Conservation (phyloP, 2,113 vertebrate species). For the Archilochus colubris region DNA sequence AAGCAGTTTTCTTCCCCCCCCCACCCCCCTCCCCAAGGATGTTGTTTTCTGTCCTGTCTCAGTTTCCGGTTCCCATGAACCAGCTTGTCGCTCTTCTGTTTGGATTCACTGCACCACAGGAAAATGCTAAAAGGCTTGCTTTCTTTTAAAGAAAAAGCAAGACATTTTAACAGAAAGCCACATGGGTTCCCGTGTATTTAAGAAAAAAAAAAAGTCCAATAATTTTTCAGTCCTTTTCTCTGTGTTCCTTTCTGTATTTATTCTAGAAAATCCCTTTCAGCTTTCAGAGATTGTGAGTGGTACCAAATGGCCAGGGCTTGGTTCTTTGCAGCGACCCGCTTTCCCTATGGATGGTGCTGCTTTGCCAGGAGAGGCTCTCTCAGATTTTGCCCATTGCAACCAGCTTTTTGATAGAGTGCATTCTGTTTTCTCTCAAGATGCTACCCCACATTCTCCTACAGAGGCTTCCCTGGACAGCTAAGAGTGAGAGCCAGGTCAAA, state of each 20-base stretch:
- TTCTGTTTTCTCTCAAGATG: not conserved
- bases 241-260: not conserved
- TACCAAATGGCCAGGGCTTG: not conserved
- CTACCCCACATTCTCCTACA: accelerated
- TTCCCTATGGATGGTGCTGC: not conserved
- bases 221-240: not conserved
- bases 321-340: not conserved
- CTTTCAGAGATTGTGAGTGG: not conserved
- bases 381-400: not conserved
- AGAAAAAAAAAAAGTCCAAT: not conserved
- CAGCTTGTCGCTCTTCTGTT: slow-evolving; percentile 16
- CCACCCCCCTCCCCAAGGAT: not conserved
- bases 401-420: accelerated
- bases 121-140: slow-evolving; percentile 11
- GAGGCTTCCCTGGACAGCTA: accelerated
- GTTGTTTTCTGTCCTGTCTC: slow-evolving; percentile 47
- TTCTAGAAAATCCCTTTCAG: not conserved
- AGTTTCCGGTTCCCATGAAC: slow-evolving; percentile 67
- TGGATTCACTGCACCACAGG: not conserved
- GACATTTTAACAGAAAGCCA: not conserved
- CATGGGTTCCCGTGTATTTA: not conserved
- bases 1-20: not conserved
- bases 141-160: slow-evolving; percentile 10
- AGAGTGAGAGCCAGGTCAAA: not conserved
- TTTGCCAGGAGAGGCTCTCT: not conserved